Evolutionary conservation across 2,888 invertebrate species (phyloP).

Genomic region (Phaedon cochleariae): DNA sequence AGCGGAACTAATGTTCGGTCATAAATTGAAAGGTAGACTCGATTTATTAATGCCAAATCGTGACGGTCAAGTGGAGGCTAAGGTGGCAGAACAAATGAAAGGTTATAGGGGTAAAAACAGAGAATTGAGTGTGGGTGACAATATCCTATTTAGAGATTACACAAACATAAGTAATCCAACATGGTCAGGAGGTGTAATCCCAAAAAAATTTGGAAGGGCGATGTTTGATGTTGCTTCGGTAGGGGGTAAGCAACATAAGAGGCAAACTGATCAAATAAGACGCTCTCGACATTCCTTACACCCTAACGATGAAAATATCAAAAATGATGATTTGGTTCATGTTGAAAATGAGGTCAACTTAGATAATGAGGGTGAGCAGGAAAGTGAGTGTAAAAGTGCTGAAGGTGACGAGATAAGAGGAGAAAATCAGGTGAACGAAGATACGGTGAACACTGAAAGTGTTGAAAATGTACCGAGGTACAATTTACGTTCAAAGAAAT

Average conservation of each 20-base stretch:
- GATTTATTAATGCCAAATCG: constrained; percentile 10
- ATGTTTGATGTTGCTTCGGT: too few species aligned
- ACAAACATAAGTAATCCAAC: constrained; percentile 3
- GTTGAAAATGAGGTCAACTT: neutral
- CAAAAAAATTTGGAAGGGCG: neutral
- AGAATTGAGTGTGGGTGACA: constrained; percentile 10
- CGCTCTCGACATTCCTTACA: constrained; percentile 7
- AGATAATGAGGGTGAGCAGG: too few species aligned
- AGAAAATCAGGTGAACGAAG: neutral
- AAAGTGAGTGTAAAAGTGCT: too few species aligned
- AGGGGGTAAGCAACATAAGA: constrained; percentile 7
- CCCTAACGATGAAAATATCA: neutral
- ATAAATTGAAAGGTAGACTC: constrained; percentile 7
- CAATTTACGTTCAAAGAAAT: neutral
- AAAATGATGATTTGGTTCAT: neutral
- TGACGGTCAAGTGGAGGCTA: neutral
- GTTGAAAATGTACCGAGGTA: neutral
- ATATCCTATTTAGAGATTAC: constrained; percentile 4
- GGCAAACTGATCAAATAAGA: constrained; percentile 6
- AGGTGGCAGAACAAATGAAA: constrained; percentile 7
- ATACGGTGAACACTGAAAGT: neutral
- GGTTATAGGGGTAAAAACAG: neutral
- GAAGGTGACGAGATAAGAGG: neutral
- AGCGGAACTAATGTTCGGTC: constrained; percentile 8
- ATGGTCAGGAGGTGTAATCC: neutral